Percentiles rank a stretch among this genome's conserved stretches.
These are phyloP conservation scores for Cantharis flavilabris DNA, from an alignment of 2,888 invertebrate species.

Conservation along the genomic window DNA sequence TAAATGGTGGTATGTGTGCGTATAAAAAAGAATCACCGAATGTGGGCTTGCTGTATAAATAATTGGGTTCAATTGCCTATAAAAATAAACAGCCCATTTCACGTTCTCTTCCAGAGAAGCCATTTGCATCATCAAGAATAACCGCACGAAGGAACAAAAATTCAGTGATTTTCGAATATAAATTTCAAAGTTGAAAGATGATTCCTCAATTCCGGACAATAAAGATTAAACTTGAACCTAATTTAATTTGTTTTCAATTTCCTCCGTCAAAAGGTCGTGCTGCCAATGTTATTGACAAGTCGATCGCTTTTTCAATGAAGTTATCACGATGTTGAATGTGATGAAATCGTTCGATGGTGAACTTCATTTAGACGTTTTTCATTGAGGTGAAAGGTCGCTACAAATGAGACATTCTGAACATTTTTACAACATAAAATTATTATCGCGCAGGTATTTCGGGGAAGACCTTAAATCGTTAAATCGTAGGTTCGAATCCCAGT, in stretches of 20 bases:
- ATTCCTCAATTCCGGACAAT: background rate
- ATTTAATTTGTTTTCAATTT: background rate
- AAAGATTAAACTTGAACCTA: background rate
- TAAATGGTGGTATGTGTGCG: constrained; percentile 7
- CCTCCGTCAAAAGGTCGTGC: background rate
- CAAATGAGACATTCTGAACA: too few species aligned
- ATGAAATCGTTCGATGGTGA: background rate
- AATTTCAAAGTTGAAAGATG: background rate
- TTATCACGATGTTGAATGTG: background rate
- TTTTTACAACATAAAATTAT: too few species aligned
- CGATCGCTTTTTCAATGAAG: background rate
- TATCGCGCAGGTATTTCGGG: too few species aligned
- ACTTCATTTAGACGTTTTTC: background rate
- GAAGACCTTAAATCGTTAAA: too few species aligned
- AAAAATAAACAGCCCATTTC: constrained; percentile 8
- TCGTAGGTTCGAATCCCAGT: too few species aligned
- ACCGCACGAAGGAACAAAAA: background rate
- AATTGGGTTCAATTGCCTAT: constrained; percentile 10
- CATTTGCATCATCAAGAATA: background rate
- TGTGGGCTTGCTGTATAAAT: constrained; percentile 1
- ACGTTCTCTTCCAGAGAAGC: background rate
- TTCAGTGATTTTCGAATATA: background rate
- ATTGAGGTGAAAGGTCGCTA: background rate
- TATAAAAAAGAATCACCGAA: background rate
- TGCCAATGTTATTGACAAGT: background rate